phyloP scores from a whole-genome alignment of 1,140 invertebrate genomes.

The Habropoda laboriosa region DNA sequence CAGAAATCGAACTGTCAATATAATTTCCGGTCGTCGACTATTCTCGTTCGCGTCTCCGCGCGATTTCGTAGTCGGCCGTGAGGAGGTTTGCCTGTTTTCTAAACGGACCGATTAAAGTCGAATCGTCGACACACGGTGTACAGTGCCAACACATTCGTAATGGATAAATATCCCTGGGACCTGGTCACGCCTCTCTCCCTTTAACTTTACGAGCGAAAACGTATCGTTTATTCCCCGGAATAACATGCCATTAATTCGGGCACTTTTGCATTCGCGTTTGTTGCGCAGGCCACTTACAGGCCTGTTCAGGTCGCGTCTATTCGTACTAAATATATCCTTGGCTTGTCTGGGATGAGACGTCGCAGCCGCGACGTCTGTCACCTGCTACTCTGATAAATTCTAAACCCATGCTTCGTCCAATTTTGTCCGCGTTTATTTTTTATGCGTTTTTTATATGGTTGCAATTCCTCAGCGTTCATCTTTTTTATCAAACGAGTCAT shows the following conservation, averaged over 20 bases:
- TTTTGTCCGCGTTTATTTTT: not conserved
- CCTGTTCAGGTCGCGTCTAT: constrained; percentile 7
- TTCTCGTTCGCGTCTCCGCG: not conserved
- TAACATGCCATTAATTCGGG: constrained; percentile 39
- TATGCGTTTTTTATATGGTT: no score
- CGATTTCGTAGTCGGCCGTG: constrained; percentile 9
- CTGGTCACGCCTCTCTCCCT: not conserved
- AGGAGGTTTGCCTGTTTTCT: constrained; percentile 45
- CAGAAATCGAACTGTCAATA: constrained; percentile 17
- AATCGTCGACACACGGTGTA: not conserved
- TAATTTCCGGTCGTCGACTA: constrained; percentile 10
- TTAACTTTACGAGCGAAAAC: constrained; percentile 21
- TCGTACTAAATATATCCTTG: constrained; percentile 40
- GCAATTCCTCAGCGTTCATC: not conserved
- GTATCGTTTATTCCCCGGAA: constrained; percentile 50
- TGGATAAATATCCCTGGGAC: constrained; percentile 33
- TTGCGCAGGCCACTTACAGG: constrained; percentile 28
- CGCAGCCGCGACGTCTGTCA: constrained; percentile 13
- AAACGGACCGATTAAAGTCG: constrained; percentile 45
- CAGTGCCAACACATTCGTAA: constrained; percentile 56
- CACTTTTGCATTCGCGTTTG: constrained; percentile 41
- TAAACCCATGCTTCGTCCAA: no score
- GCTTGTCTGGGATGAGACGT: constrained; percentile 6
- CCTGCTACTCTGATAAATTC: not conserved
- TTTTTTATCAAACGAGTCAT: not conserved